Evolutionary conservation across 2,888 invertebrate species (phyloP).

Genomic region (Achlya flavicornis): DNA sequence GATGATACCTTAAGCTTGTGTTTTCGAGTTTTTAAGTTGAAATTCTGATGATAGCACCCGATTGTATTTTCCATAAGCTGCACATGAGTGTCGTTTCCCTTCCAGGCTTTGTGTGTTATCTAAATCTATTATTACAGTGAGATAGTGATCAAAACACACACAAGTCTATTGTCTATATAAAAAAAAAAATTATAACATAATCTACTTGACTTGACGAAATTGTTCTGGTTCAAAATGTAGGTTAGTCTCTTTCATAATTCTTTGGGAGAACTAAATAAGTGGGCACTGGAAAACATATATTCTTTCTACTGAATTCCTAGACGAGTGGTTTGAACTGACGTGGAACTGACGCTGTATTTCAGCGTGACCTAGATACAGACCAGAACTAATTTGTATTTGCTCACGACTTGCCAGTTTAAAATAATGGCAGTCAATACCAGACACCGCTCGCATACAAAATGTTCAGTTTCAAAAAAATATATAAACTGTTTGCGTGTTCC

Average conservation of each 20-base stretch:
- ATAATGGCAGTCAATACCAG: neutral
- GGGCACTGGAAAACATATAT: slow-evolving; percentile 19
- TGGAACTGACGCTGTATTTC: slow-evolving; percentile 40
- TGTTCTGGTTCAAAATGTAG: neutral
- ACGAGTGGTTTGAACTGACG: slow-evolving; percentile 41
- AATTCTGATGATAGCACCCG: no score
- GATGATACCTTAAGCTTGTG: no score
- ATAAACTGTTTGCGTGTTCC: neutral
- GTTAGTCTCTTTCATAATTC: slow-evolving; percentile 11
- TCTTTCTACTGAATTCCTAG: slow-evolving; percentile 29
- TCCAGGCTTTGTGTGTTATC: no score
- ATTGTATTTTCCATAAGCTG: no score
- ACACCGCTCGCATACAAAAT: neutral
- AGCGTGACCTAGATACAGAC: slow-evolving; percentile 42
- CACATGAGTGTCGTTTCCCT: no score
- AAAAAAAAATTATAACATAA: no score
- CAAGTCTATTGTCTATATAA: no score
- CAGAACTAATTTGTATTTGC: slow-evolving; percentile 29
- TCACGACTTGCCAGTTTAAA: slow-evolving; percentile 17
- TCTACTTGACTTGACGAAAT: neutral
- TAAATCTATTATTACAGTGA: no score
- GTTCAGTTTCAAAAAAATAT: neutral
- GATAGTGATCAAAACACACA: no score
- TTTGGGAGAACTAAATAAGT: slow-evolving; percentile 28
- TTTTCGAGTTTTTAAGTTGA: no score